These are phyloP conservation scores for Lasioglossum calceatum DNA, from an alignment of 2,888 invertebrate genomes.

Conservation along the genomic window DNA sequence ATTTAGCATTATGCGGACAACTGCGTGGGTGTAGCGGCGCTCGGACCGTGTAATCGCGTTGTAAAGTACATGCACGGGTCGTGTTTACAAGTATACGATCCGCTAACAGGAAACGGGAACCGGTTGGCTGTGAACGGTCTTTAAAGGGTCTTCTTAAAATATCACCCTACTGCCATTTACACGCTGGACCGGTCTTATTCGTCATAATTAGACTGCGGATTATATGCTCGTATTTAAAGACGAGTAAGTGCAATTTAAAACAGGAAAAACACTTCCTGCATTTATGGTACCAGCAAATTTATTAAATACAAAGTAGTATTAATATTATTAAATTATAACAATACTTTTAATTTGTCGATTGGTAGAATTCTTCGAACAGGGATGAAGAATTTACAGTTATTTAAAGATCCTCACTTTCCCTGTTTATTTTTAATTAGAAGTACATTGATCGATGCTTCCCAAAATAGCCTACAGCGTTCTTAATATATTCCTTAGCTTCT, in stretches of 20 bases:
- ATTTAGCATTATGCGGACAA: slow-evolving; percentile 62
- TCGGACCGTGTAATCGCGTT: slow-evolving; percentile 26
- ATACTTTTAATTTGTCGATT: background rate
- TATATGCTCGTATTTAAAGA: background rate
- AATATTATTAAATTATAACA: no score
- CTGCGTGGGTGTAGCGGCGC: slow-evolving; percentile 21
- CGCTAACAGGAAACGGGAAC: slow-evolving; percentile 6
- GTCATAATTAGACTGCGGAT: background rate
- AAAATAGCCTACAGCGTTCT: background rate
- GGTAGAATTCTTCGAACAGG: background rate
- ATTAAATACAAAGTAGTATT: no score
- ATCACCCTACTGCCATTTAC: background rate
- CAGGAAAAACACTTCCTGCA: background rate
- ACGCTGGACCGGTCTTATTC: background rate
- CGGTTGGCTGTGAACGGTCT: background rate
- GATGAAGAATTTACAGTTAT: background rate
- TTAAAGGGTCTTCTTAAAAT: background rate
- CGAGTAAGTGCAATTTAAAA: background rate
- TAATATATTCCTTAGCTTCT: background rate
- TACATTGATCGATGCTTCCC: background rate
- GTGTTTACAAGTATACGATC: slow-evolving; percentile 7
- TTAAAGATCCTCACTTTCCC: background rate
- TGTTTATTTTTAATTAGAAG: slow-evolving; percentile 1
- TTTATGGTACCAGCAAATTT: no score
- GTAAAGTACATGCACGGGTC: background rate